phyloP scores from a whole-genome alignment of 2,888 invertebrate species.

The Zootermopsis nevadensis region DNA sequence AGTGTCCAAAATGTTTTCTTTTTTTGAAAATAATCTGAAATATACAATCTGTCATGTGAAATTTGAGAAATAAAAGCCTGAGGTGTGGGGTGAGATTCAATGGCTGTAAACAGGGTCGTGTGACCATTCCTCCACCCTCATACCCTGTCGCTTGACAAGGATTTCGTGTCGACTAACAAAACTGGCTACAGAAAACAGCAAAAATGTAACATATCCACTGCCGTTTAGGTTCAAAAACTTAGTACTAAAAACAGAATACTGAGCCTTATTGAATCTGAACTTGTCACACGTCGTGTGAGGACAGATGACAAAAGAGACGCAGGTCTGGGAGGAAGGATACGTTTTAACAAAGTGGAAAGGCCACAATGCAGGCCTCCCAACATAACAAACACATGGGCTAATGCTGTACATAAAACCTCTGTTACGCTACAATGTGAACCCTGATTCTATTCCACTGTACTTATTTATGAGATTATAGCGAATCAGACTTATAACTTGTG shows the following conservation, averaged over 20 bases:
- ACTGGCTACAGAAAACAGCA: not conserved
- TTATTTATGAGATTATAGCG: constrained; percentile 41
- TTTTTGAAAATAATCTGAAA: too few relatives aligned
- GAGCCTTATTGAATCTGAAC: not conserved
- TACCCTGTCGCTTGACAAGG: not conserved
- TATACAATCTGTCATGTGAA: too few relatives aligned
- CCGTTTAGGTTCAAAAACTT: not conserved
- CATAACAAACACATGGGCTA: constrained; percentile 31
- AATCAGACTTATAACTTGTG: not conserved
- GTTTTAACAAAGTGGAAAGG: constrained; percentile 42
- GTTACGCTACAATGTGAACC: constrained; percentile 17
- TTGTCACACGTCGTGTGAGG: not conserved
- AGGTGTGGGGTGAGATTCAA: not conserved
- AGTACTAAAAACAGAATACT: not conserved
- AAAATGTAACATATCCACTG: not conserved
- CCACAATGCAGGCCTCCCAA: constrained; percentile 19
- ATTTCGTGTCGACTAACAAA: constrained; percentile 35
- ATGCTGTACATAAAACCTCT: constrained; percentile 36
- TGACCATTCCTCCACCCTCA: constrained; percentile 33
- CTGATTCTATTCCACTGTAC: constrained; percentile 17
- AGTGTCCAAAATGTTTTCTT: too few relatives aligned
- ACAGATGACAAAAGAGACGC: constrained; percentile 9
- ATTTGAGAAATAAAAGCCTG: not conserved
- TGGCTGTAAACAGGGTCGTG: constrained; percentile 42
- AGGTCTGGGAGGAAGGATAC: constrained; percentile 8